A percentile compares a stretch with the other conserved stretches of the same genome.
These are phyloP conservation scores for Nothocercus julius DNA, from an alignment of 2,113 vertebrate genomes.

Conservation along the genomic window DNA sequence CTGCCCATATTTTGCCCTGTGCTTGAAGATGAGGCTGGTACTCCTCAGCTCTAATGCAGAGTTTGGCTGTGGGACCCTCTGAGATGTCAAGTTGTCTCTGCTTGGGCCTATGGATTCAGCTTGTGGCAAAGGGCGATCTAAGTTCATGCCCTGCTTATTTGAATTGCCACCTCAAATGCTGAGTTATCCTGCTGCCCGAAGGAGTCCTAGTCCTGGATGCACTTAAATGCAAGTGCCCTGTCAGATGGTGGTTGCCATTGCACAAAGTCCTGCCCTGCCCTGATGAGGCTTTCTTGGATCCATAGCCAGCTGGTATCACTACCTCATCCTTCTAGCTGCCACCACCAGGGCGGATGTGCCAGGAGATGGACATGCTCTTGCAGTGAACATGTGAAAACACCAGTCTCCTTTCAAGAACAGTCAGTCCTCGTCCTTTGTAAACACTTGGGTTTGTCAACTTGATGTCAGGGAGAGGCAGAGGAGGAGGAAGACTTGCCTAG, in stretches of 20 bases:
- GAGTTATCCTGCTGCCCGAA: neutral
- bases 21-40: neutral
- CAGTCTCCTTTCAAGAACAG: too few species aligned
- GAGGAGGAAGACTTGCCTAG: neutral
- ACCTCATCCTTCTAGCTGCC: too few species aligned
- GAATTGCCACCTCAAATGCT: neutral
- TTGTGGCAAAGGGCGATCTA: neutral
- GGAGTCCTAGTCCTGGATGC: neutral
- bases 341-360: too few species aligned
- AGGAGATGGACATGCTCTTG: too few species aligned
- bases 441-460: neutral
- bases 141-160: neutral
- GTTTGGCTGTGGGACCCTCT: neutral
- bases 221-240: neutral
- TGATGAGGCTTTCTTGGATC: neutral
- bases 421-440: neutral
- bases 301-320: neutral
- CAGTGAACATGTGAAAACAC: neutral
- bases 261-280: neutral
- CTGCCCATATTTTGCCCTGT: neutral
- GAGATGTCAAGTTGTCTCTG: neutral
- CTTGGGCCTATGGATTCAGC: neutral
- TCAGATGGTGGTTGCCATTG: neutral
- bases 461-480: neutral
- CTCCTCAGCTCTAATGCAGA: neutral